Evolutionary conservation across 2,888 invertebrate genomes (phyloP).

Genomic region (Cerceris ruficornis): DNA sequence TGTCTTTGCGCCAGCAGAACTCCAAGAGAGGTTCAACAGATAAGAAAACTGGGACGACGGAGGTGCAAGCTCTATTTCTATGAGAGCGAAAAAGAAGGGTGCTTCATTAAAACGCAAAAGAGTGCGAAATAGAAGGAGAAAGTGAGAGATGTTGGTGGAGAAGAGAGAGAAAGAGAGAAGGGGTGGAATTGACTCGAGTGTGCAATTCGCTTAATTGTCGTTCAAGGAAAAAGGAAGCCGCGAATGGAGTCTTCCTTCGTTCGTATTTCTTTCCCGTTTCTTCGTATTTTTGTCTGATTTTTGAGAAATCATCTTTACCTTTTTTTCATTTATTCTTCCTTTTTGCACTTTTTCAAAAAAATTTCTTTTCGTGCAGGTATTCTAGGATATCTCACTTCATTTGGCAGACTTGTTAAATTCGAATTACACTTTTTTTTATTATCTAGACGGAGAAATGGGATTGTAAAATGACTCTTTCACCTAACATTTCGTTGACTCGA

Average conservation of each 20-base stretch:
- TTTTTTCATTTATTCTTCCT: too few relatives aligned
- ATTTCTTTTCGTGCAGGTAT: too few relatives aligned
- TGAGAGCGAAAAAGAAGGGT: slow-evolving; percentile 37
- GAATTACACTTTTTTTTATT: too few relatives aligned
- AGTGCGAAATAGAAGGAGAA: slow-evolving; percentile 12
- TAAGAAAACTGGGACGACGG: slow-evolving; percentile 60
- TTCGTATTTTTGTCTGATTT: slow-evolving; percentile 6
- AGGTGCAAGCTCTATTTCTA: slow-evolving; percentile 39
- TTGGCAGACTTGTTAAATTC: too few relatives aligned
- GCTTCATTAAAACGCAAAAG: slow-evolving; percentile 59
- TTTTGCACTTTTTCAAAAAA: too few relatives aligned
- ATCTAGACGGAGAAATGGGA: too few relatives aligned
- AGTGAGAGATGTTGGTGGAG: slow-evolving; percentile 2
- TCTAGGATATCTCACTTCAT: too few relatives aligned
- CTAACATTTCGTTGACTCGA: not conserved
- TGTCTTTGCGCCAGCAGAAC: not conserved
- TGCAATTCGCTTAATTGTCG: slow-evolving; percentile 65
- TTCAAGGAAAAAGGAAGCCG: slow-evolving; percentile 57
- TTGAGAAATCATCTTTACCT: too few relatives aligned
- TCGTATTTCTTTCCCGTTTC: slow-evolving; percentile 15
- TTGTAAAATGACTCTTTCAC: too few relatives aligned
- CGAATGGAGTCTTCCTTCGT: slow-evolving; percentile 48
- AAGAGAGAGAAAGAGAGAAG: slow-evolving; percentile 12
- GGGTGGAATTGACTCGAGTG: slow-evolving; percentile 48
- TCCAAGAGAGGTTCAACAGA: slow-evolving; percentile 38